Evolutionary conservation across 2,113 vertebrate species (phyloP).

Genomic region (Pontoporia blainvillei): DNA sequence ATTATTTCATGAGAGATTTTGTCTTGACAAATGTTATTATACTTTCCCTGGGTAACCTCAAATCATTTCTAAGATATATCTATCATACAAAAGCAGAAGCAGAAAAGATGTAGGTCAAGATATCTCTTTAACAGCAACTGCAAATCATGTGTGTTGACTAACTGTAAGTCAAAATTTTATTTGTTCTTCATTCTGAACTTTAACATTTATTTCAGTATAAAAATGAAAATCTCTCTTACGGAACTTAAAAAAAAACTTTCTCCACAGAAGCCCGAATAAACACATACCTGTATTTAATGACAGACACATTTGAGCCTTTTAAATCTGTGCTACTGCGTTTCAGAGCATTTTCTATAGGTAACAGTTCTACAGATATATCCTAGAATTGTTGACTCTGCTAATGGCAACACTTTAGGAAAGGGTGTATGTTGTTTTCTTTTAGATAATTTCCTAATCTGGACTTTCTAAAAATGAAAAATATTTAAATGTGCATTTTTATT

Average conservation of each 20-base stretch:
- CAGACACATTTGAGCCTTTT: background rate
- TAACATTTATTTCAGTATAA: slow-evolving; percentile 44
- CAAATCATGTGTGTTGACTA: slow-evolving; percentile 47
- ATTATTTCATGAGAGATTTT: slow-evolving; percentile 68
- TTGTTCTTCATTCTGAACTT: slow-evolving; percentile 45
- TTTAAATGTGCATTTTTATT: slow-evolving; percentile 33
- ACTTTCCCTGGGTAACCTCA: slow-evolving; percentile 73
- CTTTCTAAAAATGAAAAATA: slow-evolving; percentile 41
- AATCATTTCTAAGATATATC: slow-evolving; percentile 75
- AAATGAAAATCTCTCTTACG: background rate
- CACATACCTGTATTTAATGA: slow-evolving; percentile 10
- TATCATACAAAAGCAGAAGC: slow-evolving; percentile 71
- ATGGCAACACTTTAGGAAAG: slow-evolving; percentile 42
- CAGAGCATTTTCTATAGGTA: slow-evolving; percentile 14
- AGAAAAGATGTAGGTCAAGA: slow-evolving; percentile 58
- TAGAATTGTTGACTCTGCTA: slow-evolving; percentile 23
- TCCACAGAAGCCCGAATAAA: slow-evolving; percentile 23
- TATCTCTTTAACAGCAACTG: slow-evolving; percentile 66
- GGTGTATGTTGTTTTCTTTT: slow-evolving; percentile 16
- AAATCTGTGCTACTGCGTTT: background rate
- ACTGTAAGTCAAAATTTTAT: slow-evolving; percentile 45
- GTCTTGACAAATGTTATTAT: slow-evolving; percentile 61
- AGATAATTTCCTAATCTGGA: slow-evolving; percentile 26
- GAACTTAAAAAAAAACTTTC: slow-evolving; percentile 20
- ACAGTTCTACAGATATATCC: slow-evolving; percentile 15